Evolutionary conservation across 2,888 invertebrate species (phyloP), one percentile per base, ranked within the genome.

Genomic region (Callyntrura guangdongensis): DNA sequence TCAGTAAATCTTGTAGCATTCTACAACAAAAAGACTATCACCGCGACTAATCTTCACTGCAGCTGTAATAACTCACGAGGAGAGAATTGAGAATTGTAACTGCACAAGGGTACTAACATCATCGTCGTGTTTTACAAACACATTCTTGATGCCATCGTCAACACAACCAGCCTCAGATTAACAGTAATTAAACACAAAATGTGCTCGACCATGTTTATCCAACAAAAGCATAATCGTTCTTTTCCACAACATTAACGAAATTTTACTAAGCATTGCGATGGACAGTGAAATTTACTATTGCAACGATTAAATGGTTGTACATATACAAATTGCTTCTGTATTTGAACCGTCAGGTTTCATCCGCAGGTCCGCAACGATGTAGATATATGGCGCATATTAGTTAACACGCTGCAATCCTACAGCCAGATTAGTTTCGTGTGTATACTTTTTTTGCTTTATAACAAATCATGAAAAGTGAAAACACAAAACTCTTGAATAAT

Each of bases 11-110:
- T 36, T 36, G 36, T 36, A 36, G 36, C 36, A 36, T 36, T 6
- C 36, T 36, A 36, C 36, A 36, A 12, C 27, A 11, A 25, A 0
- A 6, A 61, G 22, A 9, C 17, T 14, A 56, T 56, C 17, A 64
- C 11, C 14, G 25, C 64, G 1, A 12, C 77, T 22, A 6, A 12
- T 49, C 53, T 49, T 14, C 53, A 53, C 12, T 77, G 77, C 77
- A 77, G 77, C 25, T 25, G 77, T 77, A 77, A 77, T 77, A 77
- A 77, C 77, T 77, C 77, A 77, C 25, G 14, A 25, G 47, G 72
- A 72, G 11, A 45, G 47, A 72, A 47, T 25, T 6, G 20, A n/a
- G n/a, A n/a, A n/a, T n/a, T 5, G 20, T n/a, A 47, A 20, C 47
- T 72, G 47, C 17, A 4, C 20, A 0, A 11, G 74, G 45, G 36